phyloP scores from a whole-genome alignment of 1,140 invertebrate species.

The Hyposmocoma kahamanoa region DNA sequence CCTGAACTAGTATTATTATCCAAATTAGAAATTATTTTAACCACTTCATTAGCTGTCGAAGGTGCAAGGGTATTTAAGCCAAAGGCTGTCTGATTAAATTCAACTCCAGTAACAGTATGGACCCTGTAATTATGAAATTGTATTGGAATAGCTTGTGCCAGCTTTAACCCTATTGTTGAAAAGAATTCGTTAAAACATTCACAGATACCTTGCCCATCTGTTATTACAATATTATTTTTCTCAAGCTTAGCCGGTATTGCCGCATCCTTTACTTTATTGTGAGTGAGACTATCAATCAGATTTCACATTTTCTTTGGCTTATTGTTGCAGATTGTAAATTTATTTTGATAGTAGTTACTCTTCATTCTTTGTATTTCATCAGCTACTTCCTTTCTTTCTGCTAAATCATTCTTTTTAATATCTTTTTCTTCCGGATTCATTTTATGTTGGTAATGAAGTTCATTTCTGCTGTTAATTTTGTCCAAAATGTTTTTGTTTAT shows the following conservation, averaged over 20 bases:
- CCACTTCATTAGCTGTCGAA: conserved; percentile 12
- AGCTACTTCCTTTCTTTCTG: conserved; percentile 14
- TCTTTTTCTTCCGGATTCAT: conserved; percentile 3
- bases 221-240: not conserved
- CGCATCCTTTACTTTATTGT: conserved; percentile 13
- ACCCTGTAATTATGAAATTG: conserved; percentile 7
- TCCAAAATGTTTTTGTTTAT: conserved; percentile 18
- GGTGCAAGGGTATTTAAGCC: not conserved
- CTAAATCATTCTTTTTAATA: conserved; percentile 2
- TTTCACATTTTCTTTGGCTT: conserved; percentile 23
- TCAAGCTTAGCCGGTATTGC: not conserved
- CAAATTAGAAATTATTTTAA: conserved; percentile 19
- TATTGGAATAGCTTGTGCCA: conserved; percentile 17
- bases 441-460: conserved; percentile 10
- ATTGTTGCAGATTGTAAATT: conserved; percentile 10
- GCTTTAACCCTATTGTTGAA: conserved; percentile 15
- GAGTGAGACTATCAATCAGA: conserved; percentile 11
- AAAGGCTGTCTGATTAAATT: not conserved
- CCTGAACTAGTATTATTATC: conserved; percentile 18
- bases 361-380: conserved; percentile 16
- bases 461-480: conserved; percentile 15
- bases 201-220: conserved; percentile 16
- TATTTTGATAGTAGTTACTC: conserved; percentile 15
- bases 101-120: not conserved
- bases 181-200: conserved; percentile 24